A percentile compares a stretch with the other conserved stretches of the same genome.
Evolutionary conservation across 2,888 invertebrate genomes (phyloP).

Genomic region (Drosophila cracens): DNA sequence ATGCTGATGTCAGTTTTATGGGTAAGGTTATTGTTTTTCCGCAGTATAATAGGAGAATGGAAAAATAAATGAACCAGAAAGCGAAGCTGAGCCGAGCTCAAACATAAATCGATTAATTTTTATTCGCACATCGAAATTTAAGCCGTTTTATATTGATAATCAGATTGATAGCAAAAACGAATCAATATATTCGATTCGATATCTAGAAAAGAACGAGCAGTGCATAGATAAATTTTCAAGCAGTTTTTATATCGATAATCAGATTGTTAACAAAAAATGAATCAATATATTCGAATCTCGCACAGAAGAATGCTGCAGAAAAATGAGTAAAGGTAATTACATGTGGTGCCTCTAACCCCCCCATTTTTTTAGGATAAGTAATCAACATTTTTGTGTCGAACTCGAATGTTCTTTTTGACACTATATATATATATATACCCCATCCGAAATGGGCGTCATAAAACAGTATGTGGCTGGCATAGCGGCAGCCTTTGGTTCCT

Average conservation of each 20-base stretch:
- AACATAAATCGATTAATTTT: background rate
- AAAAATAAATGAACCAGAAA: background rate
- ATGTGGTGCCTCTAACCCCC: background rate
- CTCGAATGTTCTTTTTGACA: background rate
- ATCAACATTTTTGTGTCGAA: background rate
- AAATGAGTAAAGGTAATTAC: background rate
- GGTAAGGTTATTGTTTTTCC: background rate
- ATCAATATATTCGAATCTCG: background rate
- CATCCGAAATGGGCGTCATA: conserved; percentile 10
- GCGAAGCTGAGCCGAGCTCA: background rate
- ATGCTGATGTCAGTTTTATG: background rate
- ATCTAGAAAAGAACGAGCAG: background rate
- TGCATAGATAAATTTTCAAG: background rate
- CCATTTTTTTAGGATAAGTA: background rate
- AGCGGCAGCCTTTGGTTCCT: conserved; percentile 48
- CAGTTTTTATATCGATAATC: too few species aligned
- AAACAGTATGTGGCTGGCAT: conserved; percentile 57
- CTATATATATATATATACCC: background rate
- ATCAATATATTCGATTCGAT: background rate
- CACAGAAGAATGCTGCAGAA: background rate
- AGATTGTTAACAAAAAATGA: too few species aligned
- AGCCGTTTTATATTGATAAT: background rate
- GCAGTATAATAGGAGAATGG: background rate
- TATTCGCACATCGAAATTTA: background rate
- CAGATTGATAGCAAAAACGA: background rate